A percentile compares a stretch with the other conserved stretches of the same genome.
Evolutionary conservation across 2,888 invertebrate species (phyloP).

Genomic region (Drosophila flavopinicola): DNA sequence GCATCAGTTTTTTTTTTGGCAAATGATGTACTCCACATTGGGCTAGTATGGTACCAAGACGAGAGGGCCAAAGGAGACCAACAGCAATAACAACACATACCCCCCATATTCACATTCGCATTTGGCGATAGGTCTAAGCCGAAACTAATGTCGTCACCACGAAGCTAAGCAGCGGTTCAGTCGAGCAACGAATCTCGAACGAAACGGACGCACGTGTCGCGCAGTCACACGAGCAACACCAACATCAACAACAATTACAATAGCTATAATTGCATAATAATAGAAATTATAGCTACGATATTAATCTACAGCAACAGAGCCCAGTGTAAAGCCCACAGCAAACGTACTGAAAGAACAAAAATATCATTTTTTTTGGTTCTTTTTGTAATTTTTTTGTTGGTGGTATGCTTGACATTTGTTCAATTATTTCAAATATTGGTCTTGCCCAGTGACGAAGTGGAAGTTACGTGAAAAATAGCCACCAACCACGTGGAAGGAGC

Average conservation of each 20-base stretch:
- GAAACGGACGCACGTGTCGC: conserved; percentile 64
- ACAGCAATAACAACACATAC: conserved; percentile 5
- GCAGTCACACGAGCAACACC: conserved; percentile 8
- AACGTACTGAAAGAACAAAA: conserved; percentile 3
- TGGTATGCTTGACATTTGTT: conserved; percentile 19
- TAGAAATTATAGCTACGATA: conserved; percentile 21
- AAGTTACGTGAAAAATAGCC: conserved; percentile 73
- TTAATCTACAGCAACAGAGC: conserved; percentile 5
- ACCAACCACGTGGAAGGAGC: conserved; percentile 32
- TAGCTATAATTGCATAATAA: conserved; percentile 28
- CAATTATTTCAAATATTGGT: conserved; percentile 26
- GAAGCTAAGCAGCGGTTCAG: conserved; percentile 60
- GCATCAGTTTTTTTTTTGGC: no score
- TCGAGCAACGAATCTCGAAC: conserved; percentile 82
- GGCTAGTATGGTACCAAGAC: no score
- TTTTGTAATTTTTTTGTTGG: conserved; percentile 8
- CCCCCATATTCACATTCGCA: conserved; percentile 24
- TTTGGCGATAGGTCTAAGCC: conserved; percentile 32
- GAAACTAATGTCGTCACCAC: conserved; percentile 40
- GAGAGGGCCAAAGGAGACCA: conserved; percentile 23
- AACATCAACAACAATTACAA: conserved; percentile 35
- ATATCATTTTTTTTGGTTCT: conserved; percentile 5
- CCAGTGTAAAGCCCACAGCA: conserved; percentile 18
- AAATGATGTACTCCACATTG: no score
- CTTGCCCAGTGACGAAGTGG: conserved; percentile 25